Conservation (phyloP, 2,888 invertebrate genomes). For the Plagodis dolabraria region DNA sequence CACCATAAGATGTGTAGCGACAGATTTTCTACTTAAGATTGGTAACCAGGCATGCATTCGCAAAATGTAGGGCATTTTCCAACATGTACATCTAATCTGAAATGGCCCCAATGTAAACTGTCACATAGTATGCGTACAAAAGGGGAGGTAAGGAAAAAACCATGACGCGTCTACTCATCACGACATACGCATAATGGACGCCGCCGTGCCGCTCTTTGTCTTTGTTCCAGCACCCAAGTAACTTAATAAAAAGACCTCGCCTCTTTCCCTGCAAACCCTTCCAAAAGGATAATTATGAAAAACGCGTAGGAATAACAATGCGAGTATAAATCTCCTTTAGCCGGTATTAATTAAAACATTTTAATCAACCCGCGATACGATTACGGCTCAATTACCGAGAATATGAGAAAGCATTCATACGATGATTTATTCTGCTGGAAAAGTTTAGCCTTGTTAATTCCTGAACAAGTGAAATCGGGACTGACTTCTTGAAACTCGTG, state of each 20-base stretch:
- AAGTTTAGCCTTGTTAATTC: too few species aligned
- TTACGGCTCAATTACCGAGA: conserved; percentile 32
- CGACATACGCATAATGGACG: conserved; percentile 53
- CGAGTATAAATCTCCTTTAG: conserved; percentile 36
- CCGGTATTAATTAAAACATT: conserved; percentile 32
- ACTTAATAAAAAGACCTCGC: conserved; percentile 67
- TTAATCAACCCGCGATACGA: conserved; percentile 28
- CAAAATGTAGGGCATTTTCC: too few species aligned
- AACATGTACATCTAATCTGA: too few species aligned
- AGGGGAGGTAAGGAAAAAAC: not conserved
- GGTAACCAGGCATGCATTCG: too few species aligned
- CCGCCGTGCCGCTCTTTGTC: conserved; percentile 60
- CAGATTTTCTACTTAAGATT: too few species aligned
- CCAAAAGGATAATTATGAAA: conserved; percentile 34
- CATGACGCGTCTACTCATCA: conserved; percentile 45
- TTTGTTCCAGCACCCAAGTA: conserved; percentile 62
- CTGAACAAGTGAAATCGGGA: too few species aligned
- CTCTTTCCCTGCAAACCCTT: conserved; percentile 25
- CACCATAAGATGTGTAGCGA: too few species aligned
- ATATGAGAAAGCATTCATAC: not conserved
- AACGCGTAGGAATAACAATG: conserved; percentile 31
- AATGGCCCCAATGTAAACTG: too few species aligned
- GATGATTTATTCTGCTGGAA: too few species aligned
- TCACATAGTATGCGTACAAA: not conserved
- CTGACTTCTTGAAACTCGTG: too few species aligned